Percentiles rank a stretch among this genome's conserved stretches.
These are phyloP conservation scores for Thinocorus orbignyianus DNA, from an alignment of 2,113 vertebrate genomes.

Conservation along the genomic window DNA sequence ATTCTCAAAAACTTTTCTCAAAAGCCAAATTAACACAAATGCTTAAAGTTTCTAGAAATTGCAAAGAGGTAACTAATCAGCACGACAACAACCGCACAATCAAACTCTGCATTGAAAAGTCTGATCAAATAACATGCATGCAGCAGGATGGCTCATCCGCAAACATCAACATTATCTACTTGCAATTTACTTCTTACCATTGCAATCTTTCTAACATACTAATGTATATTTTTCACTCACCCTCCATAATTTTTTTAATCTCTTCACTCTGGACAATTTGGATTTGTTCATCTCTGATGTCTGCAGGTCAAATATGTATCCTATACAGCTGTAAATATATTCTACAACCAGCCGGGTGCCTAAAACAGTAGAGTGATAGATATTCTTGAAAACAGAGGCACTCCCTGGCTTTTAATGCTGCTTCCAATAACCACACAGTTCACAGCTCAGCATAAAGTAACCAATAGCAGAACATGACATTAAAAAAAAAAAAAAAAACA, in stretches of 20 bases:
- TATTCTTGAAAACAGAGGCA: constrained; percentile 74
- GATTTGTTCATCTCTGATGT: constrained; percentile 72
- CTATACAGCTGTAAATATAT: constrained; percentile 12
- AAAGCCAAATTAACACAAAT: constrained; percentile 12
- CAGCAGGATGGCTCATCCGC: not conserved
- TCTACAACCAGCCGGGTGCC: constrained; percentile 42
- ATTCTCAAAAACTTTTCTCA: constrained; percentile 7
- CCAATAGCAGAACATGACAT: constrained; percentile 72
- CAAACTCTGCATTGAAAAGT: not conserved
- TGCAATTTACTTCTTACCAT: not conserved
- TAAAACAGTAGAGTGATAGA: constrained; percentile 33
- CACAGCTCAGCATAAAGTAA: constrained; percentile 78
- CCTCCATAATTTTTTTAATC: constrained; percentile 86
- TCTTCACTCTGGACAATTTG: constrained; percentile 82
- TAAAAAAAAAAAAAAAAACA: not conserved
- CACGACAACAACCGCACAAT: not conserved
- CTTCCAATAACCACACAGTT: constrained; percentile 79
- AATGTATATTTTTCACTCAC: constrained; percentile 79
- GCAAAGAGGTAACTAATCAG: constrained; percentile 1
- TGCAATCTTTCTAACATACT: not conserved
- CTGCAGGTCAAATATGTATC: constrained; percentile 69
- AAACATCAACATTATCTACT: not conserved
- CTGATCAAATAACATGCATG: not conserved
- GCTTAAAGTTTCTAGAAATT: not conserved
- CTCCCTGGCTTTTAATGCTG: constrained; percentile 81